These are phyloP conservation scores for Microhierax caerulescens DNA, from an alignment of 2,797 vertebrate genomes.

Conservation along the genomic window DNA sequence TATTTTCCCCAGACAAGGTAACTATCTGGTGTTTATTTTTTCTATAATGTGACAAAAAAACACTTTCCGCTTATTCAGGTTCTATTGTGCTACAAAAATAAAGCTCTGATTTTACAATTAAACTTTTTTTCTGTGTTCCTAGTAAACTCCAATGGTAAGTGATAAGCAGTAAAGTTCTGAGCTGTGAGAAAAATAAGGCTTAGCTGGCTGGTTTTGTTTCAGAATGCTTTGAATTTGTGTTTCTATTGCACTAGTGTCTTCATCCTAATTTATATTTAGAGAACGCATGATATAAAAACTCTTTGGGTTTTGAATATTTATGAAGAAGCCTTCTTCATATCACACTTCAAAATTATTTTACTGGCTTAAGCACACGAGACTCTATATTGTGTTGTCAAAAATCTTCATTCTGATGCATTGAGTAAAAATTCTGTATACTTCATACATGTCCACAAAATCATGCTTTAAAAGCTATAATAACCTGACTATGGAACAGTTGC, in stretches of 20 bases:
- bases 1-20: background rate
- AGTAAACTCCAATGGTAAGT: background rate
- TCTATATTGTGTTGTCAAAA: background rate
- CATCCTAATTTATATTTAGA: background rate
- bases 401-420: background rate
- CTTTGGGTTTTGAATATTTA: background rate
- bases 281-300: background rate
- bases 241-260: background rate
- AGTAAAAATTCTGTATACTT: background rate
- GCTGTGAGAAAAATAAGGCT: background rate
- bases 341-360: background rate
- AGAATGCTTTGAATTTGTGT: background rate
- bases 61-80: background rate
- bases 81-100: background rate
- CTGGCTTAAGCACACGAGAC: background rate
- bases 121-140: background rate
- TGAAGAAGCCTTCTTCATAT: background rate
- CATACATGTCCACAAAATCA: background rate
- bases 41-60: background rate
- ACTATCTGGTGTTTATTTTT: background rate
- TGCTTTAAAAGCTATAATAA: background rate
- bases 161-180: background rate
- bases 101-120: background rate
- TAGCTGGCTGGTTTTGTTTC: background rate
- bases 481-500: background rate